Percentiles rank a stretch among this genome's conserved stretches.
Conservation (phyloP, 2,797 vertebrate genomes). For the Glyptemys insculpta region DNA sequence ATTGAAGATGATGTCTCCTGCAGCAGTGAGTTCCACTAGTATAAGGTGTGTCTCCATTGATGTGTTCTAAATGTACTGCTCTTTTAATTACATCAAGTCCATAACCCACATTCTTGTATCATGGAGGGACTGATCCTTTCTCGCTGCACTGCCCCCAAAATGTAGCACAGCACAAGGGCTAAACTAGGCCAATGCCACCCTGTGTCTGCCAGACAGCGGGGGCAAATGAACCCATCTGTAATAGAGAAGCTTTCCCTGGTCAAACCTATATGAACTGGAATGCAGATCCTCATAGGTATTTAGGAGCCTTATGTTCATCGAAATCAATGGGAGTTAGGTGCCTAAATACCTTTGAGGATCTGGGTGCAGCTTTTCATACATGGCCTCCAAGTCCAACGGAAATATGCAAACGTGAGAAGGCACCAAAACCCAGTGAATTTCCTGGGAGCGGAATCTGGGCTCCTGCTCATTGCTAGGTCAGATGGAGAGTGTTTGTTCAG, state of each 20-base stretch:
- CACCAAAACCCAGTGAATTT: not conserved
- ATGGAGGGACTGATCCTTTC: not conserved
- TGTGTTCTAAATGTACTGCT: not conserved
- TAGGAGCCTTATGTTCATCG: no score
- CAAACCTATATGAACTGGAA: not conserved
- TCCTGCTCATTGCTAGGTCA: not conserved
- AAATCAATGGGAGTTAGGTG: no score
- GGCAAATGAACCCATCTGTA: not conserved
- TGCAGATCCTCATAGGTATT: not conserved
- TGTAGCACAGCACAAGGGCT: not conserved
- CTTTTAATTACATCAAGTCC: not conserved
- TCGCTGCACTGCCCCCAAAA: not conserved
- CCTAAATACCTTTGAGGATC: not conserved
- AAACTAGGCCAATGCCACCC: not conserved
- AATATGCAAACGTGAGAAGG: not conserved
- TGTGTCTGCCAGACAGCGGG: not conserved
- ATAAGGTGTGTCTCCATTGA: not conserved
- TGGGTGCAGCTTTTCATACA: not conserved
- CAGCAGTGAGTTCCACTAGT: not conserved
- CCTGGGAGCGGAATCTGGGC: not conserved
- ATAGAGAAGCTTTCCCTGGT: not conserved
- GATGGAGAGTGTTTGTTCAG: accelerated
- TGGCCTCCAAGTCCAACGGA: not conserved
- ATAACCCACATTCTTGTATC: not conserved
- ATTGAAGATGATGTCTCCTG: not conserved